phyloP scores from a whole-genome alignment of 2,797 vertebrate genomes.

The Crossoptilon crossoptilon region DNA sequence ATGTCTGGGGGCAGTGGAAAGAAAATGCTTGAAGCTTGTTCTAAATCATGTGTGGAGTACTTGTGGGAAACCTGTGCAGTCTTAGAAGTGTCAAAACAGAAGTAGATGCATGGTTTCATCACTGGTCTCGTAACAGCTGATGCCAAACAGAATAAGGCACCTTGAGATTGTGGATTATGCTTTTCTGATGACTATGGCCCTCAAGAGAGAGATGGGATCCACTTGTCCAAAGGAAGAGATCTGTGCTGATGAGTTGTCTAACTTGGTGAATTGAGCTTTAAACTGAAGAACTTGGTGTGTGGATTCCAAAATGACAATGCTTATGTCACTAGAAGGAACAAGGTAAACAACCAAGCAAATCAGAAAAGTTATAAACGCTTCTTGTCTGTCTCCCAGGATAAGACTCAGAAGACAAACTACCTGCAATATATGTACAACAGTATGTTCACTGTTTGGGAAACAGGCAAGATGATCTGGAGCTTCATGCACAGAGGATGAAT shows the following conservation, averaged over 20 bases:
- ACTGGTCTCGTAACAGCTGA: background rate
- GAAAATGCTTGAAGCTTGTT: background rate
- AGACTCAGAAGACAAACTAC: background rate
- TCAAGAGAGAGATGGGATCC: background rate
- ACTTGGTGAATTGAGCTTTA: background rate
- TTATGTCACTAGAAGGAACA: background rate
- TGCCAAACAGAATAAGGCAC: background rate
- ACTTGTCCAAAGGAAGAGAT: background rate
- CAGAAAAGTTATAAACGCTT: background rate
- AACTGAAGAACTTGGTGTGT: background rate
- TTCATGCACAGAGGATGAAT: background rate
- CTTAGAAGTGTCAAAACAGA: background rate
- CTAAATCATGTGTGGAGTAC: fast-evolving
- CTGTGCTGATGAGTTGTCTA: background rate
- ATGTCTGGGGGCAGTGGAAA: background rate
- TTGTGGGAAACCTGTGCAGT: background rate
- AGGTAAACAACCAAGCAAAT: background rate
- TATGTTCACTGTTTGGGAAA: background rate
- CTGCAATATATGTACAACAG: background rate
- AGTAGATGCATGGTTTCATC: background rate
- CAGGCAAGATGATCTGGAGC: background rate
- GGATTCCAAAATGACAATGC: background rate
- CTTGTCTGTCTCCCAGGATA: background rate
- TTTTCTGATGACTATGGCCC: background rate
- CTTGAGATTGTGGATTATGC: background rate